Base-by-base conservation (phyloP, 30 jellyfish, hydroid and myxozoan genomes). In the Hydra vulgaris region DNA sequence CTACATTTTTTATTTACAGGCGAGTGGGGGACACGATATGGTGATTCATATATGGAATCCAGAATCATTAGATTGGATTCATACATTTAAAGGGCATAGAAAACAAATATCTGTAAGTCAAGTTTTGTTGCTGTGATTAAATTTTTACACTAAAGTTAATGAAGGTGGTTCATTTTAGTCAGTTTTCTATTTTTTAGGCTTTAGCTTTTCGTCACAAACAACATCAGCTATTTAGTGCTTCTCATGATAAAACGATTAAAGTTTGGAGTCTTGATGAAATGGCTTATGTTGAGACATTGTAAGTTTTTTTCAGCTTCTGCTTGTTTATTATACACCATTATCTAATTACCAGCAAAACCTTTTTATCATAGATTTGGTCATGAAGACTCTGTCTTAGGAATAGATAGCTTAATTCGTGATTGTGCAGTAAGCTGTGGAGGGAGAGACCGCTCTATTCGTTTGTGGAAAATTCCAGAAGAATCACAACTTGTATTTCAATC, bases 391-490 rank as follows among this genome's bases (percentile, higher is more conserved):
- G 95, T 92, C 21, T 73, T 88, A 22, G 98, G 96, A 8, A 80
- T 92, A 22, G 98, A 92, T 79, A 92, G 98, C 80, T 53, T 92
- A 40, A 17, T 72, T 18, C 95, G 90, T 21, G 98, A 92, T 77
- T 84, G 92, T 18, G 93, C 94, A 25, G 95, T 92, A 17, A 78
- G 96, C 15, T 77, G 89, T 53, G 98, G 98, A 1, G 98, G 95
- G 0, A 77, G 98, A 67, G 98, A 92, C 55, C 66, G 96, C 66
- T 76, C 98, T 0, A 92, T 92, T 8, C 95, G 96, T 12, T 78
- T 92, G n/a, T 92, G 98, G 98, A 92, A 92, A 80, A 87, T 92
- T 66, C 90, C 94, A 25, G 98, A 92, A 87, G 98, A 92, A 56
- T 92, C 98, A 5, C 98, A 92, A 68, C 89, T 92, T 20, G 96